These are phyloP conservation scores for Lathronympha strigana DNA, from an alignment of 2,888 invertebrate species.

Conservation along the genomic window DNA sequence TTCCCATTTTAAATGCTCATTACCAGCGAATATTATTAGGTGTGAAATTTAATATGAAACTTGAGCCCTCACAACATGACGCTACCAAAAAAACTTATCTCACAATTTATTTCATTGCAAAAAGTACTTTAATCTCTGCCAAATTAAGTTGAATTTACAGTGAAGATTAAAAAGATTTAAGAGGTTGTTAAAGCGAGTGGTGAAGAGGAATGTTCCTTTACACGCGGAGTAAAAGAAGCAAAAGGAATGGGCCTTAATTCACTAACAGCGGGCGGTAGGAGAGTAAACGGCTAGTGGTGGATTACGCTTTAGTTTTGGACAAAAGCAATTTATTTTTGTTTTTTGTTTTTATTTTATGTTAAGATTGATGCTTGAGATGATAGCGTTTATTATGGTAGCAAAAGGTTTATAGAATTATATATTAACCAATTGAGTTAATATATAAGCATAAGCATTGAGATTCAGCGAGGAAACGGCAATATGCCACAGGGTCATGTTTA, in stretches of 20 bases:
- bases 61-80: background rate
- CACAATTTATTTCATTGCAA: background rate
- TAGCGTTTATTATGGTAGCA: too few relatives aligned
- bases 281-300: conserved; percentile 22
- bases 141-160: conserved; percentile 3
- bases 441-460: too few relatives aligned
- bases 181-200: conserved; percentile 14
- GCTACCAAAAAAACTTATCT: background rate
- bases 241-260: conserved; percentile 40
- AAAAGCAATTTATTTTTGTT: conserved; percentile 8
- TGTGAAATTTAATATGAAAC: conserved; percentile 28
- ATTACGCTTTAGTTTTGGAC: background rate
- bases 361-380: too few relatives aligned
- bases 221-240: conserved; percentile 19
- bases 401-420: too few relatives aligned
- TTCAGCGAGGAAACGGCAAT: too few relatives aligned
- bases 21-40: conserved; percentile 31
- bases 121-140: background rate
- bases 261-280: conserved; percentile 42
- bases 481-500: too few relatives aligned
- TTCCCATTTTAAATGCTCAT: conserved; percentile 24
- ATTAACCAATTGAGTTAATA: too few relatives aligned
- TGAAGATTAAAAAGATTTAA: background rate
- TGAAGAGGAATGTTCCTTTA: conserved; percentile 29
- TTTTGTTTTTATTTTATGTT: background rate